A percentile compares a stretch with the other conserved stretches of the same genome.
phyloP scores from a whole-genome alignment of 2,113 vertebrate genomes.

The Equus quagga region DNA sequence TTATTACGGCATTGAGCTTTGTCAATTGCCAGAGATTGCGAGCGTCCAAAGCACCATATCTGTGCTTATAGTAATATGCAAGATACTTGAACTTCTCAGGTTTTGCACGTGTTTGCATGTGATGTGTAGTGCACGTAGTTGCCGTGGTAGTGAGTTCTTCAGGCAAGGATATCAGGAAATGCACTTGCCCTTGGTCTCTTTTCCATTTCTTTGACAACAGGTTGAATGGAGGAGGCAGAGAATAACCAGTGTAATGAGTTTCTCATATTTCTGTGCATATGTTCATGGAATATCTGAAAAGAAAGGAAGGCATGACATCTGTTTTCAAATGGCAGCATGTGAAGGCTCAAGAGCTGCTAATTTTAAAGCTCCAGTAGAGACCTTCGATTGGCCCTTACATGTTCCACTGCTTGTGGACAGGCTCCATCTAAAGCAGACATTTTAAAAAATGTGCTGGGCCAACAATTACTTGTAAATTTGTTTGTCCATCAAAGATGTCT shows the following conservation, averaged over 20 bases:
- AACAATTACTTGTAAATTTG: not conserved
- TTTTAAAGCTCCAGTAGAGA: not conserved
- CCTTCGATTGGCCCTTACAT: not conserved
- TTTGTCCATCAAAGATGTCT: not conserved
- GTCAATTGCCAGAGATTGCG: not conserved
- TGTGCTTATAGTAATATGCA: not conserved
- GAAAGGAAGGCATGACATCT: not conserved
- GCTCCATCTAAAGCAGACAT: not conserved
- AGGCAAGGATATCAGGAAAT: not conserved
- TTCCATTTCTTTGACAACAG: not conserved
- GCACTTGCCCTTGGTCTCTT: not conserved
- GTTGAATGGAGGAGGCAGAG: not conserved
- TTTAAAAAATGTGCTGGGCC: not conserved
- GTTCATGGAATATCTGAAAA: not conserved
- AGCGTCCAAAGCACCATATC: not conserved
- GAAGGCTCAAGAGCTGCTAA: not conserved
- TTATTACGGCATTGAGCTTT: not conserved
- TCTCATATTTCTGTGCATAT: not conserved
- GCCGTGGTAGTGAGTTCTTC: not conserved
- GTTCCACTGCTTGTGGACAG: not conserved
- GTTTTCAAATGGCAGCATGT: not conserved
- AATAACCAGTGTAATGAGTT: not conserved
- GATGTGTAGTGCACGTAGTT: not conserved
- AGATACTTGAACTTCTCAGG: not conserved
- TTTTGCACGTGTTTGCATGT: not conserved